phyloP scores from a whole-genome alignment of 2,888 invertebrate genomes.

The Drosophila paramelanica region DNA sequence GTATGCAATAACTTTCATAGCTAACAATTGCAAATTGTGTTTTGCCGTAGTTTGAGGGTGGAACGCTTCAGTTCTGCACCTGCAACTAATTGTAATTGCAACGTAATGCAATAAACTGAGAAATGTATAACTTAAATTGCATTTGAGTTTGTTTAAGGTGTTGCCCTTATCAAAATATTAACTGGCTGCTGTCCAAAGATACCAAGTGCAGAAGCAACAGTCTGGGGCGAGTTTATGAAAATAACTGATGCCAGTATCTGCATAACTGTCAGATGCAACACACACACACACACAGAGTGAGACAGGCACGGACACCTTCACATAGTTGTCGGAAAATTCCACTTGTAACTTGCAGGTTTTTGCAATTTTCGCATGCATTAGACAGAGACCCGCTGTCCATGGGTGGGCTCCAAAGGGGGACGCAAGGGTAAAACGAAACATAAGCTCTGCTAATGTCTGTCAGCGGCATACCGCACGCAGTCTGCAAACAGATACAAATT shows the following conservation, averaged over 20 bases:
- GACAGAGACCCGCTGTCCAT: slow-evolving; percentile 24
- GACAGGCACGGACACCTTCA: slow-evolving; percentile 39
- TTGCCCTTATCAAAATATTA: slow-evolving; percentile 37
- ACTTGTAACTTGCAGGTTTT: slow-evolving; percentile 56
- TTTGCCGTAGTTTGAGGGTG: background rate
- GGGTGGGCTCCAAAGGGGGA: background rate
- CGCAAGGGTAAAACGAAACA: slow-evolving; percentile 22
- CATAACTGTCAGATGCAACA: slow-evolving; percentile 40
- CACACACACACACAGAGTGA: slow-evolving; percentile 1
- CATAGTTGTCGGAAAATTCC: slow-evolving; percentile 58
- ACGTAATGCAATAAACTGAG: slow-evolving; percentile 34
- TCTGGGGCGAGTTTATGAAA: slow-evolving; percentile 52
- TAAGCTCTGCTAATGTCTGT: slow-evolving; percentile 73
- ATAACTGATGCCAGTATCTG: slow-evolving; percentile 47
- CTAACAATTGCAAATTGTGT: background rate
- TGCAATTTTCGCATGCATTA: slow-evolving; percentile 61
- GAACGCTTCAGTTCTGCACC: slow-evolving; percentile 8
- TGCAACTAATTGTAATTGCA: slow-evolving; percentile 49
- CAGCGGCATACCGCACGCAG: slow-evolving; percentile 67
- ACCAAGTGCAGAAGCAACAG: slow-evolving; percentile 10
- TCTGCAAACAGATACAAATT: slow-evolving; percentile 63
- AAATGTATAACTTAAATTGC: slow-evolving; percentile 28
- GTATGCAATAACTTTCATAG: slow-evolving; percentile 31
- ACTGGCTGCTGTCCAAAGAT: slow-evolving; percentile 54
- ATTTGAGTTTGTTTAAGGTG: slow-evolving; percentile 17